Evolutionary conservation across 2,113 vertebrate genomes (phyloP).

Genomic region (Sarotherodon lohbergeri): DNA sequence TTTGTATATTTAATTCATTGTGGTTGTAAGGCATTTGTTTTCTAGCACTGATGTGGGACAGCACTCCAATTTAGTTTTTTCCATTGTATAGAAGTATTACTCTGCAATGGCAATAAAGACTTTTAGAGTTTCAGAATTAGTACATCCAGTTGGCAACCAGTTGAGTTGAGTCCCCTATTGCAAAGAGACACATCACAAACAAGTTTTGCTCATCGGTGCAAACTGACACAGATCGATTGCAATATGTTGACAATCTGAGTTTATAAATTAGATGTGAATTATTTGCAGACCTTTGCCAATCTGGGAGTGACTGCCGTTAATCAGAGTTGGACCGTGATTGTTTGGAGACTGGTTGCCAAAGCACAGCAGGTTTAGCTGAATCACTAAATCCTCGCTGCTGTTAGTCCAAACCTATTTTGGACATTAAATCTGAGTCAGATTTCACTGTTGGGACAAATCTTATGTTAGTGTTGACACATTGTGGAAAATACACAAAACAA

Average conservation of each 20-base stretch:
- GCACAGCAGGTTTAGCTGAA: neutral
- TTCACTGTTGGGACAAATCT: neutral
- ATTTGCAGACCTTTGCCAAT: neutral
- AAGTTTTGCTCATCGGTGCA: neutral
- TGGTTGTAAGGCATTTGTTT: neutral
- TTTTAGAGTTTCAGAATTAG: neutral
- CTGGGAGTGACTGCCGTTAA: neutral
- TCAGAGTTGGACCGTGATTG: neutral
- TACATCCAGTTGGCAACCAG: neutral
- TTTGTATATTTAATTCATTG: neutral
- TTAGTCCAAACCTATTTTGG: neutral
- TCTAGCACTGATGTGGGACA: neutral
- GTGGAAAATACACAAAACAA: neutral
- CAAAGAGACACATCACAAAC: accelerated
- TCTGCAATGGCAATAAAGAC: neutral
- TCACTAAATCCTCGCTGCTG: neutral
- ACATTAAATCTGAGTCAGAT: neutral
- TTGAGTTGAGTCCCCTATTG: neutral
- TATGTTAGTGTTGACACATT: neutral
- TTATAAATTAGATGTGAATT: neutral
- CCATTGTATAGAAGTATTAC: neutral
- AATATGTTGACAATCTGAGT: neutral
- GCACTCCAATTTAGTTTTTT: neutral
- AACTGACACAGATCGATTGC: neutral
- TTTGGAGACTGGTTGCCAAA: neutral